Evolutionary conservation across 1,140 invertebrate genomes (phyloP), one percentile per base, ranked within the genome.

Genomic region (Listronotus oregonensis): DNA sequence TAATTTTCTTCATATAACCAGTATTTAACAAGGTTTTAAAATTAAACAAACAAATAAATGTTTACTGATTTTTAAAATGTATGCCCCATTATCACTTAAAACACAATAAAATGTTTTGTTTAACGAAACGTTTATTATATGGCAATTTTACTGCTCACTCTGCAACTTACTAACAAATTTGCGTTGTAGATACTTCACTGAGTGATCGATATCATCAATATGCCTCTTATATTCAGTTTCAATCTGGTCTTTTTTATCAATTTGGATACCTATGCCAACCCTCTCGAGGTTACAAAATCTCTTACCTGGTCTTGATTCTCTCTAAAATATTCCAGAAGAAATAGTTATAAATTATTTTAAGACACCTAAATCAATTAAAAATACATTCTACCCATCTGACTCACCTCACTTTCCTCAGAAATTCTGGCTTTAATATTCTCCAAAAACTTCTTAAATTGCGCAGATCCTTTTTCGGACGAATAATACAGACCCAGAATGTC

Each of bases 401-500:
- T 70, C 57, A 72, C 70, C 50, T 66, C 54, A 42, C 64, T 60
- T 34, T 72, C 49, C 31, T 37, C 40, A 11, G 40, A 12, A 37
- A 72, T 66, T 34, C 72, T 52, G 12, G 55, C 64, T 50, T 67
- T 72, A n/a, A 75, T 69, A 18, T 55, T 49, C 9, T 51, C 42
- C 11, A 69, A 57, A 42, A 69, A 64, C 17, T 66, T 66, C 10
- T 51, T 51, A 46, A 71, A 70, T 9, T 62, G 55, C 3, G 14
- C 10, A 9, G 32, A 15, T 4, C 67, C 66, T 5, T 37, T 64
- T 39, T 67, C 31, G 5, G 47, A 42, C 1, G 70, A 47, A 14
- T 66, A 63, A 27, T 61, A 68, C 46, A 62, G 68, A 1, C 67
- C 37, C 40, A 76, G 64, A 49, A 76, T 72, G 44, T 76, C 74